phyloP scores from a whole-genome alignment of 2,797 vertebrate genomes.

The Takifugu rubripes region DNA sequence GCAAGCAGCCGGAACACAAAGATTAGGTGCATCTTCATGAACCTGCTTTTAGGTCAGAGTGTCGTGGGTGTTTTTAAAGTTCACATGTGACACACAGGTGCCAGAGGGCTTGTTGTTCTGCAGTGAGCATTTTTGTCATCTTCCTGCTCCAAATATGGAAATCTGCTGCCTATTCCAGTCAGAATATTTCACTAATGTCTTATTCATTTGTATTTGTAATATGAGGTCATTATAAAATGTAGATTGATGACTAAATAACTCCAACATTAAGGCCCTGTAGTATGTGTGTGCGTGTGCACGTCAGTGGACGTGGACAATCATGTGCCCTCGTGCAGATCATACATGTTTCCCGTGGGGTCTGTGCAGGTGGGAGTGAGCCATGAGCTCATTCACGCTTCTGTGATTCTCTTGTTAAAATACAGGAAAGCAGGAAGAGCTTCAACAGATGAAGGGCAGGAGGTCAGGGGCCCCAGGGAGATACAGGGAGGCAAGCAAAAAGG shows the following conservation, averaged over 20 bases:
- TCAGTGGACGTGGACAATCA: conserved; percentile 1
- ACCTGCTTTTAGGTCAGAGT: no score
- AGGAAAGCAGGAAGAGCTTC: conserved; percentile 54
- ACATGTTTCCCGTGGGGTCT: conserved; percentile 59
- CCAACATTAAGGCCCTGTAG: background rate
- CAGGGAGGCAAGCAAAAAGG: background rate
- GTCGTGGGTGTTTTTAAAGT: no score
- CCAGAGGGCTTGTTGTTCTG: no score
- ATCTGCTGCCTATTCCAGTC: no score
- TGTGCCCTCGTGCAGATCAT: conserved; percentile 49
- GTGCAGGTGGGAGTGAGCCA: conserved; percentile 53
- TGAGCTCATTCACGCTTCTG: conserved; percentile 65
- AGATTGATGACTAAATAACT: no score
- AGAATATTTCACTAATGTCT: no score
- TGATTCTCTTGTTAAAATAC: conserved; percentile 65
- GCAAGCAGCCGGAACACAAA: no score
- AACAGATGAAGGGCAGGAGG: conserved; percentile 30
- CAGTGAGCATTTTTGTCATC: conserved; percentile 8
- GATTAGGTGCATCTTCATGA: no score
- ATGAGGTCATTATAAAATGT: no score
- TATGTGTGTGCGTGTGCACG: background rate
- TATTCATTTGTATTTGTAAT: no score
- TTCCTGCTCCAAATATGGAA: background rate
- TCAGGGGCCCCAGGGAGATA: conserved; percentile 46
- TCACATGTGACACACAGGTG: no score